Conservation (phyloP, 2,888 invertebrate species). For the Junonia oenone region DNA sequence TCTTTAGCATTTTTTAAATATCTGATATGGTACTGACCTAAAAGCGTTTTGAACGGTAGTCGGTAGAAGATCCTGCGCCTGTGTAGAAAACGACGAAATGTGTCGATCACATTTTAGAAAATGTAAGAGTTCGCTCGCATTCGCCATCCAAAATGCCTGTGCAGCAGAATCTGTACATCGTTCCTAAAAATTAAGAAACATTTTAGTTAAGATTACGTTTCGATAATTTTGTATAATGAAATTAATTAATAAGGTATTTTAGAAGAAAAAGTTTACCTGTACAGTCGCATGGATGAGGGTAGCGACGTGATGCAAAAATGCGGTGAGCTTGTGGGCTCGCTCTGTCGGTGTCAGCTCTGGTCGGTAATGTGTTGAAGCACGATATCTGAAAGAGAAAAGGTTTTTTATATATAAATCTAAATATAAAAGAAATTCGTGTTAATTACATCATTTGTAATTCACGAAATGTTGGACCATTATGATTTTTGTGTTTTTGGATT, state of each 20-base stretch:
- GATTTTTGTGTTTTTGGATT: no score
- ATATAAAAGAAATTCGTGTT: no score
- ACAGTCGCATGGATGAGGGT: constrained; percentile 91
- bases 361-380: constrained; percentile 95
- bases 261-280: constrained; percentile 83
- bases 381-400: constrained; percentile 82
- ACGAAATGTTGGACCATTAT: no score
- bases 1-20: no score
- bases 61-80: constrained; percentile 95
- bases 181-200: constrained; percentile 73
- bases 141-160: constrained; percentile 97
- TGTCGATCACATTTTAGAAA: constrained; percentile 97
- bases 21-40: constrained; percentile 79
- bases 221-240: no score
- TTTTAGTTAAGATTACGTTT: neutral
- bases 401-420: no score
- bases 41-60: constrained; percentile 96
- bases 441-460: no score
- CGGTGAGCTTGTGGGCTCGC: constrained; percentile 93
- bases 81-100: constrained; percentile 93
- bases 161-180: constrained; percentile 91
- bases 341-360: constrained; percentile 95
- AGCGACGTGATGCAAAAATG: constrained; percentile 93
- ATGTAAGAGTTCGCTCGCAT: constrained; percentile 96
- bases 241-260: neutral